Conservation (phyloP, 2,797 vertebrate species). For the Amazonetta brasiliensis region DNA sequence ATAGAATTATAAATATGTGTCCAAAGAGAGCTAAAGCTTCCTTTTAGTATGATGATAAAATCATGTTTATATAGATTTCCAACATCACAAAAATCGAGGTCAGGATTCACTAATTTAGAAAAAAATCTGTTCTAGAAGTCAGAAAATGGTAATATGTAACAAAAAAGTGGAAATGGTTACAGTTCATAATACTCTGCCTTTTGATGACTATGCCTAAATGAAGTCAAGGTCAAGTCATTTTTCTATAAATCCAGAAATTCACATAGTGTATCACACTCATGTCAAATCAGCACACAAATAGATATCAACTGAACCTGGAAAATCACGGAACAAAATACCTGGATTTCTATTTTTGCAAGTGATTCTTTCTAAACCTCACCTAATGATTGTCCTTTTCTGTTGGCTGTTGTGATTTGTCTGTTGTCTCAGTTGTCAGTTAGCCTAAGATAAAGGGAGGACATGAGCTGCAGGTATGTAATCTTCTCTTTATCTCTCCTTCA, state of each 20-base stretch:
- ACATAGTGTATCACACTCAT: neutral
- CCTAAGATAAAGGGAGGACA: slow-evolving; percentile 3
- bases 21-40: neutral
- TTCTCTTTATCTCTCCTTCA: slow-evolving; percentile 67
- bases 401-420: slow-evolving; percentile 43
- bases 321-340: neutral
- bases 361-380: neutral
- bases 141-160: neutral
- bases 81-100: neutral
- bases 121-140: neutral
- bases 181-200: neutral
- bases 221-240: neutral
- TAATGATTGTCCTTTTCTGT: neutral
- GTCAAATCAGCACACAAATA: neutral
- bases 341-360: neutral
- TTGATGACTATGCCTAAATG: neutral
- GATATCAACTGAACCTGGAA: neutral
- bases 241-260: neutral
- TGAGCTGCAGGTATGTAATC: slow-evolving; percentile 18
- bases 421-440: slow-evolving; percentile 23
- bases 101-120: neutral
- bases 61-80: neutral
- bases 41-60: neutral
- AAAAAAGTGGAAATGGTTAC: neutral
- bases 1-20: neutral